Conservation (phyloP, 2,888 invertebrate genomes). For the Orthonevra nobilis region DNA sequence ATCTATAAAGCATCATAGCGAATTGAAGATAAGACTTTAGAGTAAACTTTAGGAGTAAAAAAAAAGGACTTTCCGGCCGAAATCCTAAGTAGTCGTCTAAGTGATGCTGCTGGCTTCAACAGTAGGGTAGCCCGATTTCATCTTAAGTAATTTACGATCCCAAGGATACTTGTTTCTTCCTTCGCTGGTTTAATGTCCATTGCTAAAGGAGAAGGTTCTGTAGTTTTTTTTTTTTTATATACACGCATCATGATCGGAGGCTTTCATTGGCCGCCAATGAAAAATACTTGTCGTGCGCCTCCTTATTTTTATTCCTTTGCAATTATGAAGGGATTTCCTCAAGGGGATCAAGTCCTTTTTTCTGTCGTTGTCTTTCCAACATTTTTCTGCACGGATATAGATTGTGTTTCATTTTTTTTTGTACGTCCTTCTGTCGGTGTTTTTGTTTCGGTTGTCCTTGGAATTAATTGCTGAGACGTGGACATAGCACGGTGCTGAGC, state of each 20-base stretch:
- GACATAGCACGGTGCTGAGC: background rate
- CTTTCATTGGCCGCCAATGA: constrained; percentile 18
- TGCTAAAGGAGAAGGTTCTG: constrained; percentile 3
- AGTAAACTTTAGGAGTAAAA: background rate
- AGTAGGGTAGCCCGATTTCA: constrained; percentile 56
- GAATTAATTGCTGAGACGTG: constrained; percentile 64
- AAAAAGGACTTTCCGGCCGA: constrained; percentile 31
- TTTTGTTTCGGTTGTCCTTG: constrained; percentile 54
- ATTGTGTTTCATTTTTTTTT: constrained; percentile 6
- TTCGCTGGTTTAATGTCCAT: background rate
- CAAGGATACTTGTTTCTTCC: constrained; percentile 25
- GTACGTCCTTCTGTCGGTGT: constrained; percentile 21
- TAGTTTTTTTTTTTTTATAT: constrained; percentile 2
- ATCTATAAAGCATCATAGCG: too few species aligned
- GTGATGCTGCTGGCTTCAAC: constrained; percentile 13
- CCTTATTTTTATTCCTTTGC: constrained; percentile 62
- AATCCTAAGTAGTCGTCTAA: too few species aligned
- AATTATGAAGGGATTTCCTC: constrained; percentile 66
- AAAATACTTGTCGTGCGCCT: constrained; percentile 67
- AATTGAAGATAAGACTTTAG: constrained; percentile 3
- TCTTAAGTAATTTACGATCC: constrained; percentile 64
- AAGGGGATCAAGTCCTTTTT: constrained; percentile 13
- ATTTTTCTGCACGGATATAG: constrained; percentile 19
- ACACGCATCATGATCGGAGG: constrained; percentile 27
- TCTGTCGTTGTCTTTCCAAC: constrained; percentile 1